Evolutionary conservation across 2,888 invertebrate species (phyloP).

Genomic region (Pterobdella sp.): DNA sequence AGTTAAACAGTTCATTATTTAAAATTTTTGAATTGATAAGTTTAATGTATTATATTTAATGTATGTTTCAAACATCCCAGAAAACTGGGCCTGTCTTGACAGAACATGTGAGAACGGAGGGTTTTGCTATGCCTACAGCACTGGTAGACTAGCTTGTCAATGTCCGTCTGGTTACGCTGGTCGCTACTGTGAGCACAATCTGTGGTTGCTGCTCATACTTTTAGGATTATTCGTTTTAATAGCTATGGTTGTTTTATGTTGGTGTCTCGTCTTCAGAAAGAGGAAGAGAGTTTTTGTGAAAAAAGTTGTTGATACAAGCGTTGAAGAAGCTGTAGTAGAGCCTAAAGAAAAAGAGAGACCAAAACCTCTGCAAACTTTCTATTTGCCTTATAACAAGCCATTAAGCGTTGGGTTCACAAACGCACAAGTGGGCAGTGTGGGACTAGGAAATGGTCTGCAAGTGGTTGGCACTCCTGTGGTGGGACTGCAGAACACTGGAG

Average conservation of each 20-base stretch:
- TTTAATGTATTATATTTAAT: not conserved
- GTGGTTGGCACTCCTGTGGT: not conserved
- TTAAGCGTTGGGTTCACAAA: conserved; percentile 21
- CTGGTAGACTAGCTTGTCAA: conserved; percentile 6
- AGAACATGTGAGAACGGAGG: conserved; percentile 20
- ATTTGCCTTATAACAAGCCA: conserved; percentile 22
- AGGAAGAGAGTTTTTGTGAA: not conserved
- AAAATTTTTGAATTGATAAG: not conserved
- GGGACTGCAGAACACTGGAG: not conserved
- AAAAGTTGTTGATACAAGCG: not conserved
- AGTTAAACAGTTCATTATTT: not conserved
- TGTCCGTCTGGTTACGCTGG: conserved; percentile 19
- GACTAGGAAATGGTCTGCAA: not conserved
- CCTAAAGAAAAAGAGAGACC: conserved; percentile 5
- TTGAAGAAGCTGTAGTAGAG: not conserved
- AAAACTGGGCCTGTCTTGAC: conserved; percentile 22
- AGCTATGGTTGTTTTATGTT: not conserved
- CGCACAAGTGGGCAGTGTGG: not conserved
- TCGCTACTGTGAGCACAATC: conserved; percentile 21
- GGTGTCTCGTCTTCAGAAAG: conserved; percentile 10
- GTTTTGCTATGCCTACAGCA: not conserved
- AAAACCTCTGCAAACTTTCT: conserved; percentile 26
- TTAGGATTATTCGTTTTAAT: not conserved
- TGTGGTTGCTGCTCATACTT: conserved; percentile 16
- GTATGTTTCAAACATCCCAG: no score